Base-by-base conservation (phyloP, 2,113 vertebrate genomes). In the Chitala chitala region DNA sequence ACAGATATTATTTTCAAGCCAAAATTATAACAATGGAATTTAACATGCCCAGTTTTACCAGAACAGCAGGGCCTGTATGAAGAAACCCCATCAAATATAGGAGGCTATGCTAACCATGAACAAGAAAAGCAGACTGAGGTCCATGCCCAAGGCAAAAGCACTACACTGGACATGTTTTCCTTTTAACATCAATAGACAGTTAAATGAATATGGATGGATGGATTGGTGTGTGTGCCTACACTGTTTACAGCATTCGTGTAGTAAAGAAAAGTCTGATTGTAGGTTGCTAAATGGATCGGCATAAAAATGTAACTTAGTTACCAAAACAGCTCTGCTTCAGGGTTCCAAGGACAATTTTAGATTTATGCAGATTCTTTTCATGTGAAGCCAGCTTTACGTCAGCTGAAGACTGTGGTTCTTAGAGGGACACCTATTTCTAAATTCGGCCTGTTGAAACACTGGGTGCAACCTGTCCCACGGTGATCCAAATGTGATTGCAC, bases 281-380 rank as follows among this genome's bases (percentile, higher is more conserved):
- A 63, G 71, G 71, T 73, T 38, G 38, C 26, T 31, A 61, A 73
- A 51, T 46, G 26, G 13, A 48, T 73, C 46, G 8, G 51, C 72
- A 73, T 26, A 75, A 40, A 68, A 75, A 69, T 46, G 24, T 42
- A 46, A 68, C 50, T 56, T 20, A 26, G 51, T 56, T 51, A 65
- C 63, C 78, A 80, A 63, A 75, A 78, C 71, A 68, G 79, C 29
- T 77, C 48, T 20, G 59, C 58, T 53, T 53, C 58, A 65, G 50
- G 69, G 7, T 51, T 72, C 38, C 22, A 13, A 24, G 26, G 69
- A 44, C 50, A 58, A 24, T 72, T 58, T 72, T 72, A 56, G 50
- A 77, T 72, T 72, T 64, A 42, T 55, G 22, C 48, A 59, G 44
- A 33, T 13, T 46, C 69, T 56, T 68, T 77, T 76, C 26, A 71